Percentiles rank a stretch among this genome's conserved stretches.
These are phyloP conservation scores for Phymorhynchus buccinoides DNA, from an alignment of 1,140 invertebrate genomes.

Conservation along the genomic window DNA sequence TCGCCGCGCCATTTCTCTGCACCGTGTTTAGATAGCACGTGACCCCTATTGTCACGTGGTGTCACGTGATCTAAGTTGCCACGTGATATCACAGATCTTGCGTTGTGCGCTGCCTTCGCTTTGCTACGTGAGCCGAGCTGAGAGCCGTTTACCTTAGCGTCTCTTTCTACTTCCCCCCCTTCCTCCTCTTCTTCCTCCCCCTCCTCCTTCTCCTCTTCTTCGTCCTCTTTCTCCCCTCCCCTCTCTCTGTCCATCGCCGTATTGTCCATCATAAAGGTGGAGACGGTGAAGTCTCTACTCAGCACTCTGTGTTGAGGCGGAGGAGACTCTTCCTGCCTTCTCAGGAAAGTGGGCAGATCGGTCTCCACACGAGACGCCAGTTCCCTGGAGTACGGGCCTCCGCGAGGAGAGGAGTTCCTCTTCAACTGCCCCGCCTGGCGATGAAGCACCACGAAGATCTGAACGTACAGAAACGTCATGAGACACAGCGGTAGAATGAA, in stretches of 20 bases:
- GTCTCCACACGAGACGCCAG: neutral
- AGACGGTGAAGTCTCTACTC: constrained; percentile 37
- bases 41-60: too few relatives aligned
- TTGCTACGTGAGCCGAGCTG: too few relatives aligned
- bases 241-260: neutral
- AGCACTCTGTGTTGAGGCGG: constrained; percentile 25
- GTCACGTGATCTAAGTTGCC: too few relatives aligned
- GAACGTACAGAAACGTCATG: constrained; percentile 97
- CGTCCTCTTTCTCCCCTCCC: neutral
- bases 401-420: too few relatives aligned
- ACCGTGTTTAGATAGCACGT: neutral
- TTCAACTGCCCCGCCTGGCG: constrained; percentile 37
- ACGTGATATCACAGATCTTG: too few relatives aligned
- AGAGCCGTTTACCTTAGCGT: too few relatives aligned
- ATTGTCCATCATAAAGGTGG: constrained; percentile 31
- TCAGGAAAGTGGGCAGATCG: constrained; percentile 9
- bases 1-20: neutral
- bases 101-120: too few relatives aligned
- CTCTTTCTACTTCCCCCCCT: neutral
- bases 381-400: constrained; percentile 12
- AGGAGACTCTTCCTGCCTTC: neutral
- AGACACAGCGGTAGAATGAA: constrained; percentile 97
- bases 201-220: constrained; percentile 3
- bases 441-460: constrained; percentile 86
- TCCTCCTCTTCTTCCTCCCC: neutral